These are phyloP conservation scores for Rhinichthys klamathensis DNA, from an alignment of 2,113 vertebrate species.

Conservation along the genomic window DNA sequence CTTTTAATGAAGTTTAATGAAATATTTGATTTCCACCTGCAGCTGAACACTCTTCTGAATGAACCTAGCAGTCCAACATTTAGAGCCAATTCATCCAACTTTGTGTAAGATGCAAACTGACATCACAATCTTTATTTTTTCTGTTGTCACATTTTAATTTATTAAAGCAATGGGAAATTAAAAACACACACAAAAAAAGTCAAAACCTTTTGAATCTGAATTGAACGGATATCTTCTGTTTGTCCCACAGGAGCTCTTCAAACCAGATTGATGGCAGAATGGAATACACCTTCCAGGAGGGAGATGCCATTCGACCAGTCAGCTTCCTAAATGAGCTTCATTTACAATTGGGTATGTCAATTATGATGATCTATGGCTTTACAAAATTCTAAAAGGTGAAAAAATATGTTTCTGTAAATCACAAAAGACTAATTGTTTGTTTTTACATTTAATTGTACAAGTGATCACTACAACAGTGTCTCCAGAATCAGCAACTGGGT, in stretches of 20 bases:
- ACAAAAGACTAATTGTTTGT: no score
- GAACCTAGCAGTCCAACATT: neutral
- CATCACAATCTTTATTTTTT: no score
- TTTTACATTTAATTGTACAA: no score
- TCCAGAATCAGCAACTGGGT: neutral
- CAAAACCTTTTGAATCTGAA: no score
- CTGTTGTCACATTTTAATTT: neutral
- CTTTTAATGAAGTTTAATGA: neutral
- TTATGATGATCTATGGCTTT: no score
- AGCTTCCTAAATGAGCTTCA: neutral
- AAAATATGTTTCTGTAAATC: neutral
- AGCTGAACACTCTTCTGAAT: constrained; percentile 36
- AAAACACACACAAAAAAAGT: no score
- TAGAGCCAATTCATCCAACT: neutral
- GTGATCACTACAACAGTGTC: neutral
- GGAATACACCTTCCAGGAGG: neutral
- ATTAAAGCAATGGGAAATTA: neutral
- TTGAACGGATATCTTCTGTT: neutral
- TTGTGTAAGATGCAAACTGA: neutral
- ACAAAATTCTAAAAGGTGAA: no score
- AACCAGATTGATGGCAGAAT: constrained; percentile 1
- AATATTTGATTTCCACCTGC: neutral
- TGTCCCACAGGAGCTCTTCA: no score
- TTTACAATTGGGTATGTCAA: no score
- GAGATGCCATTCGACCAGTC: neutral